Evolutionary conservation across 1,140 invertebrate genomes (phyloP).

Genomic region (Philotrypesis tridentata): DNA sequence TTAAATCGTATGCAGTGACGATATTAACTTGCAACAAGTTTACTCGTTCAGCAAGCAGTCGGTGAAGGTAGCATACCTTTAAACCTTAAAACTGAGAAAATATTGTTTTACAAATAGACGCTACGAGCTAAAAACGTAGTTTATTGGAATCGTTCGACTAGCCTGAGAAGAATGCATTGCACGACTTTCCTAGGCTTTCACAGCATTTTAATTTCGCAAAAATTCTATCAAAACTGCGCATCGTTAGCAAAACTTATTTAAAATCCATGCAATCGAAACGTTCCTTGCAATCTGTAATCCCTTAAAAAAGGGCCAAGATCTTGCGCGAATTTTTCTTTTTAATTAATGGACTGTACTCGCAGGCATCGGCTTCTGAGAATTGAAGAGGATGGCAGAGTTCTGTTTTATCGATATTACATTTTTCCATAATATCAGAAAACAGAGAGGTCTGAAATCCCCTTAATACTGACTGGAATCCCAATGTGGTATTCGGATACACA

Average conservation of each 20-base stretch:
- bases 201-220: conserved; percentile 32
- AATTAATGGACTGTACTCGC: conserved; percentile 16
- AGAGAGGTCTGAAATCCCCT: neutral
- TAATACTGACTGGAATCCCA: conserved; percentile 21
- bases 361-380: conserved; percentile 22
- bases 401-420: neutral
- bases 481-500: neutral
- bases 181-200: neutral
- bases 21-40: neutral
- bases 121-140: conserved; percentile 14
- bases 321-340: neutral
- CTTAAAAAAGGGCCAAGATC: neutral
- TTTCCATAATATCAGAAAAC: neutral
- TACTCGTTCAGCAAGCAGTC: neutral
- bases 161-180: neutral
- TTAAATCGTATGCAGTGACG: neutral
- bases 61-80: neutral
- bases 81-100: conserved; percentile 9
- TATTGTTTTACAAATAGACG: conserved; percentile 1
- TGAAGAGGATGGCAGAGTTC: neutral
- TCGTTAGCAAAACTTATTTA: conserved; percentile 31
- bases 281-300: neutral
- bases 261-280: conserved; percentile 34
- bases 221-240: conserved; percentile 32
- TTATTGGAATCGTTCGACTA: neutral